phyloP scores from a whole-genome alignment of 2,888 invertebrate species.

The Metallyticus violacea region DNA sequence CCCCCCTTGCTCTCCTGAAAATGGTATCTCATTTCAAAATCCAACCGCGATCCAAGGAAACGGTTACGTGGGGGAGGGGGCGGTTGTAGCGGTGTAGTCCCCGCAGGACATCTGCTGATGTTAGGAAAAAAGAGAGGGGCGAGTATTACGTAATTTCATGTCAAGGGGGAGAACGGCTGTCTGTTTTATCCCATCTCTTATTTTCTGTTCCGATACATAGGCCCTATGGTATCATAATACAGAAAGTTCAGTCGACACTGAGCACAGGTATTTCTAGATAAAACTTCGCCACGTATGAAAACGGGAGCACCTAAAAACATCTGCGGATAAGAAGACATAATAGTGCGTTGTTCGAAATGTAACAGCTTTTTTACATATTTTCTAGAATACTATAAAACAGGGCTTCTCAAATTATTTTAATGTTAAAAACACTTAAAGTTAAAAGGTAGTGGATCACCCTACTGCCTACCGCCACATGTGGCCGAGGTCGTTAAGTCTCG shows the following conservation, averaged over 20 bases:
- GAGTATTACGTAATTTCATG: not conserved
- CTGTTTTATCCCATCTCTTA: not conserved
- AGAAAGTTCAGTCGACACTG: not conserved
- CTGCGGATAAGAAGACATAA: too few species aligned
- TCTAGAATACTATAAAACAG: too few species aligned
- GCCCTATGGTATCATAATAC: not conserved
- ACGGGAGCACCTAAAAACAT: too few species aligned
- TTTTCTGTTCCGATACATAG: not conserved
- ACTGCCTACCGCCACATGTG: too few species aligned
- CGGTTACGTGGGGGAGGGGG: not conserved
- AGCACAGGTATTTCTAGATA: not conserved
- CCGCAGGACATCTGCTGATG: not conserved
- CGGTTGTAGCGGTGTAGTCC: not conserved
- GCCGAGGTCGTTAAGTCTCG: too few species aligned
- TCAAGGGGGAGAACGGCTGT: not conserved
- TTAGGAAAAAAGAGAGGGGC: not conserved
- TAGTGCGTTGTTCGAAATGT: too few species aligned
- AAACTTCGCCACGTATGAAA: too few species aligned
- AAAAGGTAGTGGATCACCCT: too few species aligned
- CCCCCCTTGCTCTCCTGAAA: not conserved
- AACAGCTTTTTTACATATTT: too few species aligned
- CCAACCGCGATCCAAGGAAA: not conserved
- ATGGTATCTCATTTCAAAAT: not conserved
- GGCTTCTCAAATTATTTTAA: too few species aligned
- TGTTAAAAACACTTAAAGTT: too few species aligned